Conservation (phyloP, 2,113 vertebrate genomes). For the Platycercus adscitus region DNA sequence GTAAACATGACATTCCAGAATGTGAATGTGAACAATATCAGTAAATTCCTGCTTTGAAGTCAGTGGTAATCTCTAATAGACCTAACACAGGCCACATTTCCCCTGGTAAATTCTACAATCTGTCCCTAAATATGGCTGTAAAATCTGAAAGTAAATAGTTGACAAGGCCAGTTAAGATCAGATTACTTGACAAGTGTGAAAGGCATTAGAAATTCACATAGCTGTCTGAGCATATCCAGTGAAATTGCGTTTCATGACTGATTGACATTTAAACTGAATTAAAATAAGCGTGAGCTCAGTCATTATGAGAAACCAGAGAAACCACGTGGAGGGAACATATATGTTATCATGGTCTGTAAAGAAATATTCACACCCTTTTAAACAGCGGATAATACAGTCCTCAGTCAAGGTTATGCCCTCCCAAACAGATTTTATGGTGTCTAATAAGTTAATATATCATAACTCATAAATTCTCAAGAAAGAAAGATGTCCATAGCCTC, state of each 20-base stretch:
- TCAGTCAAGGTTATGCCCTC: neutral
- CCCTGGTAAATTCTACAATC: neutral
- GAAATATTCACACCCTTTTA: neutral
- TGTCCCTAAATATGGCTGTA: constrained; percentile 5
- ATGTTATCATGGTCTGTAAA: neutral
- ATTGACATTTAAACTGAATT: neutral
- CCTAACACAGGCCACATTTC: neutral
- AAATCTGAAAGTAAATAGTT: neutral
- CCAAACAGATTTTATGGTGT: neutral
- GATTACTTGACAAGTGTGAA: neutral
- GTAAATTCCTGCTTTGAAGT: constrained; percentile 40
- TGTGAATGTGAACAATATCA: neutral
- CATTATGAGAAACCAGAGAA: neutral
- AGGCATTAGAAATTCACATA: neutral
- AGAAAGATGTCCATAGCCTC: neutral
- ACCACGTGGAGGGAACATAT: neutral
- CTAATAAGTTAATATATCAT: neutral
- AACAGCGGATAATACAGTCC: neutral
- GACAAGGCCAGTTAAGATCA: neutral
- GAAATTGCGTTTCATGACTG: neutral
- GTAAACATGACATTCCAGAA: constrained; percentile 9
- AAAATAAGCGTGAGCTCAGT: neutral
- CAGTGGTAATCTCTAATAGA: neutral
- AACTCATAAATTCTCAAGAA: neutral
- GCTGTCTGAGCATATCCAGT: neutral